phyloP scores from a whole-genome alignment of 2,113 vertebrate species.

The Tragulus kanchil region DNA sequence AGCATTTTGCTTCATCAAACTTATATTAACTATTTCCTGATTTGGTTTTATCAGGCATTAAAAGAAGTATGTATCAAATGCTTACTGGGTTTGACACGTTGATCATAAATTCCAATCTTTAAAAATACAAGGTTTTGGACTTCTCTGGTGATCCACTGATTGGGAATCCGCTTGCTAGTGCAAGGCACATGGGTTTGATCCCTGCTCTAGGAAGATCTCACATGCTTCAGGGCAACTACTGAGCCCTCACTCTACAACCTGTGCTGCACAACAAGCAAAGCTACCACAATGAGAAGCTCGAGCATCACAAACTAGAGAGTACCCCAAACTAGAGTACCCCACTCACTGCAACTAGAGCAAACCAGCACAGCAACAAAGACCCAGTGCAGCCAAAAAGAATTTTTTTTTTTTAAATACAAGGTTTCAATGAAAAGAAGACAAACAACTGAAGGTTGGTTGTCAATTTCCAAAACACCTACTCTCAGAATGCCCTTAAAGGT shows the following conservation, averaged over 20 bases:
- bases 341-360: background rate
- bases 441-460: slow-evolving; percentile 19
- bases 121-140: background rate
- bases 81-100: slow-evolving; percentile 1
- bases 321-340: too few species aligned
- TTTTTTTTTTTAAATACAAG: background rate
- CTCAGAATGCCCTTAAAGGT: background rate
- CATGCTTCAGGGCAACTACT: background rate
- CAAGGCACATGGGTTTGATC: background rate
- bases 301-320: background rate
- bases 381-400: too few species aligned
- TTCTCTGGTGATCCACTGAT: background rate
- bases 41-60: slow-evolving; percentile 44
- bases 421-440: slow-evolving; percentile 28
- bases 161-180: background rate
- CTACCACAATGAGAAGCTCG: background rate
- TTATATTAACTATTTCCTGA: background rate
- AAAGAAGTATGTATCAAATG: background rate
- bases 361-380: background rate
- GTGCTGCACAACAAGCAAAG: background rate
- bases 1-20: slow-evolving; percentile 32
- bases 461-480: background rate
- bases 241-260: background rate
- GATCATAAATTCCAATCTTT: slow-evolving; percentile 35
- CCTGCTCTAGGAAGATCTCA: background rate